Base-by-base conservation (phyloP, 2,113 vertebrate genomes). In the Rutilus rutilus region DNA sequence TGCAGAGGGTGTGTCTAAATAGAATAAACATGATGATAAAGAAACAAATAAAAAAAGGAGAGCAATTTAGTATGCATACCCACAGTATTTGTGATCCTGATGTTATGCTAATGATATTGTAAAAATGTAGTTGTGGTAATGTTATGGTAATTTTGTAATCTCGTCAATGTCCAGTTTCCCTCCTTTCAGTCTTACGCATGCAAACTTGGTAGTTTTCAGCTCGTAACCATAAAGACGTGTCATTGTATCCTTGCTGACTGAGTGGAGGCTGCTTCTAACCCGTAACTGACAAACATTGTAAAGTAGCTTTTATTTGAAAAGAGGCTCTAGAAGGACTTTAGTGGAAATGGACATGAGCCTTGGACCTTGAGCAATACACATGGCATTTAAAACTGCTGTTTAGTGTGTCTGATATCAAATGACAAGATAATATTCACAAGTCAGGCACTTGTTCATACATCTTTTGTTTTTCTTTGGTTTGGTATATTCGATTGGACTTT, bases 111-210 rank as follows among this genome's bases (percentile, higher is more conserved):
- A 45, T 47, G 42, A 11, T 6, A 25, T 47, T 74, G 39, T 74
- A 74, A 45, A 74, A n/a, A 45, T 73, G 2, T 12, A 12, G 69
- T n/a, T 39, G 27, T 42, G 21, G 36, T 39, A n/a, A 73, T 73
- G 71, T 42, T 73, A 45, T 73, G 69, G 2, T 74, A 74, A 74
- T 74, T 74, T 74, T 74, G 23, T 74, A 25, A 74, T 71, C 67
- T 25, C n/a, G 36, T 42, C 36, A 42, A 39, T 39, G 36, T 14
- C 21, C 69, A n/a, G 0, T 5, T 73, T 42, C 11, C 33, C 19
- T 73, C 69, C 69, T 73, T 42, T 23, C 36, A 45, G 69, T 45
- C 21, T 73, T 42, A 12, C 11, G 6, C 9, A 39, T 39, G 17
- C 17, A 42, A 45, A 74, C 36, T 39, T 8, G 23, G 5, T 67